phyloP scores from a whole-genome alignment of 2,888 invertebrate species.

The Troides oblongomaculatus region DNA sequence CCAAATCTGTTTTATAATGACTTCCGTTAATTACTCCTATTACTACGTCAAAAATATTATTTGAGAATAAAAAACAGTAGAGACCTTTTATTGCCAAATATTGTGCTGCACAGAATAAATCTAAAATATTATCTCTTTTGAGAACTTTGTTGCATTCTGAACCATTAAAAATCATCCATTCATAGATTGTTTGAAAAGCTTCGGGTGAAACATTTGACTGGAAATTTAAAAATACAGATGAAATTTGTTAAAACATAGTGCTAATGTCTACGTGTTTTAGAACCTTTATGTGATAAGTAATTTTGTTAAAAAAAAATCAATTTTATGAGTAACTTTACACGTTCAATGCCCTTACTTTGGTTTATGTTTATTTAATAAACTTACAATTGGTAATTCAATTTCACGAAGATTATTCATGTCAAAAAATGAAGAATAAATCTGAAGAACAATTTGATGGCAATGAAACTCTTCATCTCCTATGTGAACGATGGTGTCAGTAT shows the following conservation, averaged over 20 bases:
- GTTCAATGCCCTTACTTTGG: not conserved
- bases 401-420: constrained; percentile 64
- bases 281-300: too few relatives aligned
- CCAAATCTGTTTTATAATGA: constrained; percentile 76
- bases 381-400: constrained; percentile 62
- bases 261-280: too few relatives aligned
- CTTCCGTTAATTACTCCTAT: not conserved
- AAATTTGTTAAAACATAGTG: too few relatives aligned
- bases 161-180: constrained; percentile 87
- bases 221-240: constrained; percentile 18
- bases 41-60: not conserved
- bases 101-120: constrained; percentile 86
- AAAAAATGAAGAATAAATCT: constrained; percentile 84
- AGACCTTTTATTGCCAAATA: constrained; percentile 84
- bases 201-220: constrained; percentile 71
- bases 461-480: constrained; percentile 84
- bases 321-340: not conserved
- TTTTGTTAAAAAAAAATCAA: too few relatives aligned
- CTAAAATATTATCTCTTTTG: constrained; percentile 84
- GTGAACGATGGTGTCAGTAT: constrained; percentile 83
- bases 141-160: constrained; percentile 83
- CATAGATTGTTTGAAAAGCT: constrained; percentile 86
- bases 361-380: constrained; percentile 33
- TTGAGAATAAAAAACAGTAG: not conserved
- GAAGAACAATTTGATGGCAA: constrained; percentile 84